Evolutionary conservation across 2,888 invertebrate genomes (phyloP).

Genomic region (Macrosiphum euphorbiae): DNA sequence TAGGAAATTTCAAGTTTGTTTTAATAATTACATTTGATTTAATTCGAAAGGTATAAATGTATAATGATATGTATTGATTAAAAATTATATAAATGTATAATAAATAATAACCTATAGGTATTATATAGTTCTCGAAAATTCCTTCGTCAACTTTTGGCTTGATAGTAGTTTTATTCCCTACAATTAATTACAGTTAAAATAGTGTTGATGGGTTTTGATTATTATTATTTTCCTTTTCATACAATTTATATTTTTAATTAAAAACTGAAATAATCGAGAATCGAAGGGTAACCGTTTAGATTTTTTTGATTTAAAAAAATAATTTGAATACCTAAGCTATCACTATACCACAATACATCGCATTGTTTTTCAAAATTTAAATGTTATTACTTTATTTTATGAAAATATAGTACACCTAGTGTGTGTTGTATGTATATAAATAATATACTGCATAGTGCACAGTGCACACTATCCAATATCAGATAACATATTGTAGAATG

Average conservation of each 20-base stretch:
- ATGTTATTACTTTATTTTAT: background rate
- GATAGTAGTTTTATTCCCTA: too few relatives aligned
- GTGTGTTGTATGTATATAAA: background rate
- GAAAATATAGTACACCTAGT: background rate
- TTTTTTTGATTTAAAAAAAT: too few relatives aligned
- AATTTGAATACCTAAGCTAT: background rate
- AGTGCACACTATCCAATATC: background rate
- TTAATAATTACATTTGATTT: background rate
- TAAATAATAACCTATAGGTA: too few relatives aligned
- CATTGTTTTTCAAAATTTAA: background rate
- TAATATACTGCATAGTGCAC: background rate
- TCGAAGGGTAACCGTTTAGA: too few relatives aligned
- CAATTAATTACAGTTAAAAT: too few relatives aligned
- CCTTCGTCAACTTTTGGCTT: too few relatives aligned
- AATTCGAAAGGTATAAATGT: background rate
- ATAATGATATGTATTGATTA: background rate
- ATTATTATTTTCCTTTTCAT: too few relatives aligned
- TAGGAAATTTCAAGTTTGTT: background rate
- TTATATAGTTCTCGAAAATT: too few relatives aligned
- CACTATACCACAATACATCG: background rate
- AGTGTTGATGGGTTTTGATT: too few relatives aligned
- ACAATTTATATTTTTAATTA: too few relatives aligned
- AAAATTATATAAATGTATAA: too few relatives aligned
- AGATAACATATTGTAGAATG: background rate
- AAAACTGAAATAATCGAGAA: too few relatives aligned